phyloP scores from a whole-genome alignment of 2,797 vertebrate genomes.

The Anomalospiza imberbis region DNA sequence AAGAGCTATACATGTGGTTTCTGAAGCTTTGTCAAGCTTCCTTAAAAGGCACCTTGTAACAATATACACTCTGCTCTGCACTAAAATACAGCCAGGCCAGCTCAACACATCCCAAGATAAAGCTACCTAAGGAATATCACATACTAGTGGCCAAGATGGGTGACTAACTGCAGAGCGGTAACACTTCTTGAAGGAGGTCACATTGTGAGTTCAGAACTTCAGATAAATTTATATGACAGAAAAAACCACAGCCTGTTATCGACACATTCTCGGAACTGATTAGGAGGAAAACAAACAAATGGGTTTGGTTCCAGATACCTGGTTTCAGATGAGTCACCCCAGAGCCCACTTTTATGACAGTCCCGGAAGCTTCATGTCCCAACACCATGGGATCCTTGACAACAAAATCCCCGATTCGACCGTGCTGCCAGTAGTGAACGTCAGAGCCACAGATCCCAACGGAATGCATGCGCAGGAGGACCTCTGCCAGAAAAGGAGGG shows the following conservation, averaged over 20 bases:
- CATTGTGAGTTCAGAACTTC: background rate
- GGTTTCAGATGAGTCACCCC: conserved; percentile 84
- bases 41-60: background rate
- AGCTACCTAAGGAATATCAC: background rate
- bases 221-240: background rate
- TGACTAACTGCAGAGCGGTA: background rate
- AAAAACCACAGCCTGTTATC: background rate
- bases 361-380: conserved; percentile 91
- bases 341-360: conserved; percentile 85
- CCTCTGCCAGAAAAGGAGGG: conserved; percentile 75
- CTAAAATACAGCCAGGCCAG: background rate
- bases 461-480: conserved; percentile 91
- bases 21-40: background rate
- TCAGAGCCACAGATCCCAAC: conserved; percentile 97
- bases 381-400: conserved; percentile 89
- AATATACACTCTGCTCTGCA: background rate
- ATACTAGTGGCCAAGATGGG: background rate
- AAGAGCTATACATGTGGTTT: background rate
- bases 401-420: conserved; percentile 86
- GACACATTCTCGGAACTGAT: background rate
- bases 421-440: conserved; percentile 93
- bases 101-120: background rate
- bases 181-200: background rate
- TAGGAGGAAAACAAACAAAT: background rate
- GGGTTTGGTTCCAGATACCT: conserved; percentile 69